A percentile compares a stretch with the other conserved stretches of the same genome.
Conservation (phyloP, 2,113 vertebrate species). For the Nesospiza acunhae region DNA sequence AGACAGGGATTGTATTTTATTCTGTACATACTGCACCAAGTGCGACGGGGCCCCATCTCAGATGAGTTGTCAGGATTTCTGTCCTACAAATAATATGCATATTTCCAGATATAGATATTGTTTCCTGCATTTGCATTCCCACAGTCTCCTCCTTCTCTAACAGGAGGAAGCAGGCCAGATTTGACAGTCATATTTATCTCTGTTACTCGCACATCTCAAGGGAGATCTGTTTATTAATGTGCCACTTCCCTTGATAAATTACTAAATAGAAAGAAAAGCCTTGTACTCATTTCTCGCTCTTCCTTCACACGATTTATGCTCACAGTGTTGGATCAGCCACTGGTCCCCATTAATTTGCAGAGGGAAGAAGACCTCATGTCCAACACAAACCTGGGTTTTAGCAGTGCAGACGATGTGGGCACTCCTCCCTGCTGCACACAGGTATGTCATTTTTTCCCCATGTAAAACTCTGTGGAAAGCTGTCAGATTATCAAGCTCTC, state of each 20-base stretch:
- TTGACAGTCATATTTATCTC: constrained; percentile 85
- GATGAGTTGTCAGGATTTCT: constrained; percentile 32
- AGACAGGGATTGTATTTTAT: background rate
- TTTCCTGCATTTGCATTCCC: constrained; percentile 70
- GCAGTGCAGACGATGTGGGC: background rate
- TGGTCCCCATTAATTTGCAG: constrained; percentile 67
- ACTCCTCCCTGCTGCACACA: background rate
- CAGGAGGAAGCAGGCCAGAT: constrained; percentile 77
- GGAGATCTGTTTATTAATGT: constrained; percentile 89
- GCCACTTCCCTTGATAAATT: constrained; percentile 88
- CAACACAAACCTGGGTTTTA: constrained; percentile 20
- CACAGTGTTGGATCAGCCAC: constrained; percentile 34
- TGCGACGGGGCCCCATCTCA: background rate
- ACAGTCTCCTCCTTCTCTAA: constrained; percentile 68
- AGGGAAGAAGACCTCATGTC: constrained; percentile 40
- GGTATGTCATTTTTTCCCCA: background rate
- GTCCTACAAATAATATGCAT: constrained; percentile 3
- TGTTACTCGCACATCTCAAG: constrained; percentile 82
- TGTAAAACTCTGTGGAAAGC: constrained; percentile 47
- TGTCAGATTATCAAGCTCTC: constrained; percentile 46
- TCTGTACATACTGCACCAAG: background rate
- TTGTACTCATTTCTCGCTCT: constrained; percentile 82
- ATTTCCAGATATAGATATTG: constrained; percentile 31
- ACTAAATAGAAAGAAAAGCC: constrained; percentile 87
- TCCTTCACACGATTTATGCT: constrained; percentile 81